Percentiles rank a stretch among this genome's conserved stretches.
phyloP scores from a whole-genome alignment of 2,113 vertebrate genomes.

The Megaptera novaeangliae region DNA sequence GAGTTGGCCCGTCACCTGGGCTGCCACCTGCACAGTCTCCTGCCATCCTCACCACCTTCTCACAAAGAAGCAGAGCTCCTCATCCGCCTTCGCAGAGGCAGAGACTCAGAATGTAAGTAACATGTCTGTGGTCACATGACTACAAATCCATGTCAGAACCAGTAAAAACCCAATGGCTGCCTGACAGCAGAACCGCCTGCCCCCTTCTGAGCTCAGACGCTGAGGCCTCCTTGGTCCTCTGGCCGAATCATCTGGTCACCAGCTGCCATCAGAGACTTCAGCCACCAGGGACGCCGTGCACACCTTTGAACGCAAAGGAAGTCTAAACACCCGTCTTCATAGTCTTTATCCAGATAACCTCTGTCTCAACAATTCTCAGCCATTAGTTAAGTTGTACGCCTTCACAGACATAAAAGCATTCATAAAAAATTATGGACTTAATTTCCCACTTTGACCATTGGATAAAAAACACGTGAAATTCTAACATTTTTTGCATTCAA shows the following conservation, averaged over 20 bases:
- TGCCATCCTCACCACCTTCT: fast-evolving
- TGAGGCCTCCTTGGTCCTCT: fast-evolving
- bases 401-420: not conserved
- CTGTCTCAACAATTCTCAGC: not conserved
- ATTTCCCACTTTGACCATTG: not conserved
- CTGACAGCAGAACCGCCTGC: not conserved
- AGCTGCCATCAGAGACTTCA: too few relatives aligned
- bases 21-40: not conserved
- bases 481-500: not conserved
- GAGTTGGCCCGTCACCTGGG: not conserved
- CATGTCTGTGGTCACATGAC: fast-evolving
- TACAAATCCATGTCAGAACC: not conserved
- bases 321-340: not conserved
- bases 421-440: not conserved
- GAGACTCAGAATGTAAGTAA: fast-evolving
- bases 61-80: fast-evolving
- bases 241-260: too few relatives aligned
- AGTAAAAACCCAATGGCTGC: fast-evolving
- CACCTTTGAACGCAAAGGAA: not conserved
- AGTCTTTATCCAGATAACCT: not conserved
- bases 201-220: not conserved
- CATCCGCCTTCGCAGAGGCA: fast-evolving
- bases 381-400: not conserved
- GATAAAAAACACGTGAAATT: not conserved
- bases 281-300: fast-evolving